These are phyloP conservation scores for Carlito syrichta DNA, from an alignment of 2,113 vertebrate species.

Conservation along the genomic window DNA sequence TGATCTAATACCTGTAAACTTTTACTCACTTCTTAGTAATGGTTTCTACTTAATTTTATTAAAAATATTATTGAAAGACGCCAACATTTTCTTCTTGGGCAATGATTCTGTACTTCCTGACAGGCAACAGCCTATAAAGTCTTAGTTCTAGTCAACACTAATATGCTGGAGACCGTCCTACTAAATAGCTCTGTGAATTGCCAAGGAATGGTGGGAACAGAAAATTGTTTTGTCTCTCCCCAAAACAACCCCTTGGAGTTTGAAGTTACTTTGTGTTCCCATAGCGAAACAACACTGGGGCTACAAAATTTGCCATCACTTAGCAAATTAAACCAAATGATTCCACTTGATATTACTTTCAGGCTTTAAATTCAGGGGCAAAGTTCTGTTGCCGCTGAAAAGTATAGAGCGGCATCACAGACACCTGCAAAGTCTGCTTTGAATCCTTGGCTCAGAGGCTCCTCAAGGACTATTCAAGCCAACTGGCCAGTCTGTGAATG, in stretches of 20 bases:
- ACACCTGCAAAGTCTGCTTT: neutral
- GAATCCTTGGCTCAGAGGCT: neutral
- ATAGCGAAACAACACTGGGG: neutral
- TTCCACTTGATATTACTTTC: neutral
- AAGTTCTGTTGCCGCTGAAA: neutral
- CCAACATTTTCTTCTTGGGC: neutral
- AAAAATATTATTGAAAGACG: neutral
- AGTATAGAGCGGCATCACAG: neutral
- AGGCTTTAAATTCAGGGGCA: neutral
- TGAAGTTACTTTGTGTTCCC: constrained; percentile 7
- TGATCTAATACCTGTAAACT: constrained; percentile 8
- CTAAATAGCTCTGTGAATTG: neutral
- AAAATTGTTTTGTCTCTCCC: neutral
- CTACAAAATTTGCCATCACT: neutral
- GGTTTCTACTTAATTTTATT: constrained; percentile 1
- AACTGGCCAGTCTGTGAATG: neutral
- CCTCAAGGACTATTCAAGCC: neutral
- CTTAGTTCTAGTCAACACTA: neutral
- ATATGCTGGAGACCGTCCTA: neutral
- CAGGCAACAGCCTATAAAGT: neutral
- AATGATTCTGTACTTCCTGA: neutral
- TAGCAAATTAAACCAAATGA: neutral
- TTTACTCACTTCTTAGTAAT: constrained; percentile 8
- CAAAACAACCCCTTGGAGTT: neutral
- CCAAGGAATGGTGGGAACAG: neutral